Conservation (phyloP, 2,797 vertebrate genomes). For the Natrix natrix region DNA sequence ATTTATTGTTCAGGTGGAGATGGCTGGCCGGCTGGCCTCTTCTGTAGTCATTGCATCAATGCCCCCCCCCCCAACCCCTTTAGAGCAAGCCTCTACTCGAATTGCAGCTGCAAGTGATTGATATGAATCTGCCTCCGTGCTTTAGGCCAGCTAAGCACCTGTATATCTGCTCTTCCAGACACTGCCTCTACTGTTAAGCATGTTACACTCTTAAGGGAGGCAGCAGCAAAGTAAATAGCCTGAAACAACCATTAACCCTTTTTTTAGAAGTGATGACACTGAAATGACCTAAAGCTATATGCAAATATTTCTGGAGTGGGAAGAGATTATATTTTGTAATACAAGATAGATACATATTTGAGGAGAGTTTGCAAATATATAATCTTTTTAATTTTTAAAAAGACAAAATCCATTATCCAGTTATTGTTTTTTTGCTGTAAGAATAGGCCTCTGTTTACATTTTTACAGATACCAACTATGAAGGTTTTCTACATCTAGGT, state of each 20-base stretch:
- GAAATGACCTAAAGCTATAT: conserved; percentile 10
- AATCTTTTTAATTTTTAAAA: not conserved
- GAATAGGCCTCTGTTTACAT: not conserved
- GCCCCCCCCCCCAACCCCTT: not conserved
- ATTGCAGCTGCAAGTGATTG: conserved; percentile 9
- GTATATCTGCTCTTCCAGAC: not conserved
- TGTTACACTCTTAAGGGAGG: not conserved
- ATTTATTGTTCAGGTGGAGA: not conserved
- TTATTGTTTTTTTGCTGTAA: not conserved
- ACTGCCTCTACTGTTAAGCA: not conserved
- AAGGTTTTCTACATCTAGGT: not conserved
- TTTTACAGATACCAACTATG: not conserved
- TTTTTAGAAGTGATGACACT: not conserved
- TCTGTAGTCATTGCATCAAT: not conserved
- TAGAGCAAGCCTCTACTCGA: conserved; percentile 12
- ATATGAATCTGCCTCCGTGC: not conserved
- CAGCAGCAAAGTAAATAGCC: not conserved
- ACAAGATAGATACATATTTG: not conserved
- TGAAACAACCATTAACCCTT: not conserved
- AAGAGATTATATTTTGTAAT: not conserved
- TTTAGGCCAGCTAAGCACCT: conserved; percentile 21
- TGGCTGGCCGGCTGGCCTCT: not conserved
- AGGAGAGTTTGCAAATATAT: not conserved
- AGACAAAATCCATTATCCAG: not conserved
- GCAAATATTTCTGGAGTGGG: not conserved